Evolutionary conservation across 1,140 invertebrate genomes (phyloP).

Genomic region (Acromyrmex heyeri): DNA sequence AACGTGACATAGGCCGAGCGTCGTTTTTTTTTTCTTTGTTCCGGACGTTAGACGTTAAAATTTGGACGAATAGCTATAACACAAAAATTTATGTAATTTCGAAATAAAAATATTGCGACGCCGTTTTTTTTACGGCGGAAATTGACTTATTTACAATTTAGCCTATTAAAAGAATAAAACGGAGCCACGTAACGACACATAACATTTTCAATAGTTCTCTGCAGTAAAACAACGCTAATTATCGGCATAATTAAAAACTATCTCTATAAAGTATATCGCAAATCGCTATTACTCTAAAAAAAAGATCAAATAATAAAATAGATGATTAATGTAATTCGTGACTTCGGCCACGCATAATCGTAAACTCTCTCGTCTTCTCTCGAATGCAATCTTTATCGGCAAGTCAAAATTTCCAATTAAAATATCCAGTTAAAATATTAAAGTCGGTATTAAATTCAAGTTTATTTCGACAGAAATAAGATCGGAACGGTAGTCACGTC

Average conservation of each 20-base stretch:
- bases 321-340: not conserved
- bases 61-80: conserved; percentile 61
- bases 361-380: conserved; percentile 3
- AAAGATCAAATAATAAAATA: conserved; percentile 43
- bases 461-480: conserved; percentile 49
- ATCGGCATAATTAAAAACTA: not conserved
- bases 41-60: conserved; percentile 59
- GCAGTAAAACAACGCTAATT: conserved; percentile 47
- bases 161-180: conserved; percentile 39
- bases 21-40: conserved; percentile 64
- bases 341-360: conserved; percentile 30
- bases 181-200: conserved; percentile 37
- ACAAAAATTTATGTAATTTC: conserved; percentile 52
- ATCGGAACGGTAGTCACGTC: conserved; percentile 57
- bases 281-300: conserved; percentile 32
- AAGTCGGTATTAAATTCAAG: conserved; percentile 38
- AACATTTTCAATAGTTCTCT: conserved; percentile 44
- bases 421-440: no score
- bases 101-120: conserved; percentile 60
- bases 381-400: conserved; percentile 45
- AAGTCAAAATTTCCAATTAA: conserved; percentile 28
- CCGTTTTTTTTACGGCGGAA: conserved; percentile 27
- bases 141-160: conserved; percentile 52
- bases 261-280: conserved; percentile 1
- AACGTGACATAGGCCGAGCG: conserved; percentile 72